Evolutionary conservation across 2,113 vertebrate species (phyloP).

Genomic region (Myrmecobius fasciatus): DNA sequence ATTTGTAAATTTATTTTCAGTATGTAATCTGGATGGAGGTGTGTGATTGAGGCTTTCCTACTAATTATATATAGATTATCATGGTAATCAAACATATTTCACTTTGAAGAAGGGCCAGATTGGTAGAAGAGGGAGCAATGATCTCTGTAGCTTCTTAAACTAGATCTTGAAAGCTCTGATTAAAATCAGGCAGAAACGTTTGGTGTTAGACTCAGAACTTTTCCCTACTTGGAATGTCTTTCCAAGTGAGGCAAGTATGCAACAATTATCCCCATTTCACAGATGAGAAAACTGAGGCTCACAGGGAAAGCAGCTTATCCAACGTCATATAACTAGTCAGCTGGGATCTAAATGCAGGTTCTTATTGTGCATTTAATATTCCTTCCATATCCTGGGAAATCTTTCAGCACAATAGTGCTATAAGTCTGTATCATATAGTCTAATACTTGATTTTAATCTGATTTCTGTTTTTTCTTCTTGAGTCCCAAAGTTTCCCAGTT

Average conservation of each 20-base stretch:
- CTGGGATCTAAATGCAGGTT: neutral
- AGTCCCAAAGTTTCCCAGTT: neutral
- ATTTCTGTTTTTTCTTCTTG: neutral
- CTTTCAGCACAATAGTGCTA: neutral
- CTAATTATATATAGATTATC: neutral
- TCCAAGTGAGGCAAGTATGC: too few species aligned
- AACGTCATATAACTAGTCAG: neutral
- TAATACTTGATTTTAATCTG: neutral
- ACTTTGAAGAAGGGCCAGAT: neutral
- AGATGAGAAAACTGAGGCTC: neutral
- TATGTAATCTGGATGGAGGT: neutral
- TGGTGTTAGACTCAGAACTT: neutral
- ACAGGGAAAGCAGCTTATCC: neutral
- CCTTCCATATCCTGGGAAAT: neutral
- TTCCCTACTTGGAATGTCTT: neutral
- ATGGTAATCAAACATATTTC: neutral
- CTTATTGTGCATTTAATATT: neutral
- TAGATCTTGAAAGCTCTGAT: neutral
- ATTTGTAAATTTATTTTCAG: neutral
- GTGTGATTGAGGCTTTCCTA: neutral
- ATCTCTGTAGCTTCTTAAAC: neutral
- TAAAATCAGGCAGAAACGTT: neutral
- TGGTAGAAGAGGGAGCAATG: neutral
- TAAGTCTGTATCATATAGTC: neutral
- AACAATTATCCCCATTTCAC: neutral